Evolutionary conservation across 2,888 invertebrate species (phyloP), one percentile per base, ranked within the genome.

Genomic region (Meliscaeva auricollis): DNA sequence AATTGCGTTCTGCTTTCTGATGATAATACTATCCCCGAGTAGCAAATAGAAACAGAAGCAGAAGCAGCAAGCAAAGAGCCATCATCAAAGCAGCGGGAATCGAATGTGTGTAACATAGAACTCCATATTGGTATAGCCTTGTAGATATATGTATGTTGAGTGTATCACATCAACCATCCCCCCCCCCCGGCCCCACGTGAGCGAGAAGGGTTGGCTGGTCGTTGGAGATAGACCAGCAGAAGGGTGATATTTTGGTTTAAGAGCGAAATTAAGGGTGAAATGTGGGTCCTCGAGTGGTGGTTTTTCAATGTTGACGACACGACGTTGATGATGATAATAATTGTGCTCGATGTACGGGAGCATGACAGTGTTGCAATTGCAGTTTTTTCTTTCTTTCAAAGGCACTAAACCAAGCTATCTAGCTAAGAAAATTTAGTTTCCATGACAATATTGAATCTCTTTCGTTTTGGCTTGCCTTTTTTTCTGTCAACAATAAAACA

Each of bases 221-320:
- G 46, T 15, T 46, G 54, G 15, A 15, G 32, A 35, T 32, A 58
- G 58, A 38, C 58, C 20, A 58, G 38, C 20, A 38, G 17, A 48
- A 48, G 62, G 78, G 41, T 75, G 78, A 8, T 68, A 15, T 62
- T 79, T 56, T 20, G 48, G 15, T 38, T 66, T 79, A 84, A 84
- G 84, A 84, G 84, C 22, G 50, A 84, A 75, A 84, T 84, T 79
- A 75, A 84, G 73, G 83, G 83, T 79, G 38, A 74, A 73, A 79
- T 56, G 62, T 83, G 64, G 60, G 56, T 58, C 64, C 74, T 64
- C 30, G 64, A 83, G 74, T 70, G 74, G 66, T 66, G 69, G 72
- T 30, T 58, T 3, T 50, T 38, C 68, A 41, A 15, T 48, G 17
- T 50, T 60, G 44, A 32, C 17, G 30, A 38, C 44, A n/a, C 26